These are phyloP conservation scores for Catharus minimus DNA, from an alignment of 2,113 vertebrate species.

Conservation along the genomic window DNA sequence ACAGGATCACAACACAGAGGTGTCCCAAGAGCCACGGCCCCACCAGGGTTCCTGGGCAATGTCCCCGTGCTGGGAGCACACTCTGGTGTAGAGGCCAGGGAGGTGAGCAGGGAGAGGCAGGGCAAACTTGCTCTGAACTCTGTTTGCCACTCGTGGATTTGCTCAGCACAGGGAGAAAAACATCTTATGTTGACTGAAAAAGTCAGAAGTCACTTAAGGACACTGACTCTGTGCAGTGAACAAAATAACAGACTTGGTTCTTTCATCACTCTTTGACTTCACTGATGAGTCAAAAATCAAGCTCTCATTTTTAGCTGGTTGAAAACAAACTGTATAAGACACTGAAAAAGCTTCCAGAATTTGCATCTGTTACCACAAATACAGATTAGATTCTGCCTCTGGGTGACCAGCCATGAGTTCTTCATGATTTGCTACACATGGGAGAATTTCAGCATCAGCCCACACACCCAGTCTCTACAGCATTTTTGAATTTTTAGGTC, in stretches of 20 bases:
- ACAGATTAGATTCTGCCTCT: background rate
- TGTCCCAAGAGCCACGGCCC: background rate
- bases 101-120: background rate
- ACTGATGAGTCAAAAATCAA: constrained; percentile 30
- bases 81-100: background rate
- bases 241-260: background rate
- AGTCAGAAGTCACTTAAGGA: constrained; percentile 34
- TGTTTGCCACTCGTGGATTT: background rate
- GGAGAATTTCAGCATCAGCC: background rate
- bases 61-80: accelerated
- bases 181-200: background rate
- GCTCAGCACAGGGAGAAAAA: background rate
- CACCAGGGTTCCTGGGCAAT: accelerated
- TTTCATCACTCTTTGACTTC: background rate
- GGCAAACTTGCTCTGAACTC: background rate
- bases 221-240: background rate
- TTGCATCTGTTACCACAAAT: background rate
- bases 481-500: background rate
- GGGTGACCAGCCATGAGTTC: background rate
- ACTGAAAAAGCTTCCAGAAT: constrained; percentile 16
- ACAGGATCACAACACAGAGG: background rate
- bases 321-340: background rate
- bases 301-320: constrained; percentile 1
- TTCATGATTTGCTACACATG: background rate
- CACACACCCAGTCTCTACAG: background rate